Evolutionary conservation across 2,888 invertebrate genomes (phyloP).

Genomic region (Oeneis ivallda): DNA sequence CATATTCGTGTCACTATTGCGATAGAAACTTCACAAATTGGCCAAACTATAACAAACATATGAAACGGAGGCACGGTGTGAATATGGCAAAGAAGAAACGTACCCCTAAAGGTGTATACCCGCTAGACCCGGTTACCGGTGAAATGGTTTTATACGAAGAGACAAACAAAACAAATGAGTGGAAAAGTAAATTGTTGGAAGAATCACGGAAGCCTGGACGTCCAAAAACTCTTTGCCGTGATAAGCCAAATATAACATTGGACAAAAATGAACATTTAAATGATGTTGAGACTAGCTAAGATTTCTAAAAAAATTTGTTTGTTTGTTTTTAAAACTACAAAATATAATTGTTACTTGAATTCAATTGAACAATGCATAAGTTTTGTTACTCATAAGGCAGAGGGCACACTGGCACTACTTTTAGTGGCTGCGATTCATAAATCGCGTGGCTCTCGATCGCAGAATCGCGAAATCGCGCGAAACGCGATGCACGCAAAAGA

Average conservation of each 20-base stretch:
- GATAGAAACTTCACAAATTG: conserved; percentile 88
- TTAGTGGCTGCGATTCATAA: too few species aligned
- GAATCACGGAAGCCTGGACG: conserved; percentile 31
- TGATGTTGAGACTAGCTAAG: background rate
- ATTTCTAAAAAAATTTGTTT: too few species aligned
- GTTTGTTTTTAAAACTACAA: too few species aligned
- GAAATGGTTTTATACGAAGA: conserved; percentile 49
- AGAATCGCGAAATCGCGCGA: too few species aligned
- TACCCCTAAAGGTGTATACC: conserved; percentile 64
- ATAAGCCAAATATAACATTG: conserved; percentile 9
- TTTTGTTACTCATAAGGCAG: too few species aligned
- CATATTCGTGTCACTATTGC: conserved; percentile 87
- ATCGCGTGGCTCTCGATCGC: too few species aligned
- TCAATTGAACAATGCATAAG: too few species aligned
- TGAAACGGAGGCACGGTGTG: conserved; percentile 86
- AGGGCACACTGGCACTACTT: too few species aligned
- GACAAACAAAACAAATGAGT: conserved; percentile 52
- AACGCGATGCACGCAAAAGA: too few species aligned
- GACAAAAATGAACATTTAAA: background rate
- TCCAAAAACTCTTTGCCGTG: conserved; percentile 25
- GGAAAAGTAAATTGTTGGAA: conserved; percentile 54
- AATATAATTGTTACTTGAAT: too few species aligned
- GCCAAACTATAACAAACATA: conserved; percentile 92
- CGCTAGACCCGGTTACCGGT: conserved; percentile 56
- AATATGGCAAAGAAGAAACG: conserved; percentile 72